Conservation (phyloP, 2,888 invertebrate species). For the Hirtodrosophila histrioides region DNA sequence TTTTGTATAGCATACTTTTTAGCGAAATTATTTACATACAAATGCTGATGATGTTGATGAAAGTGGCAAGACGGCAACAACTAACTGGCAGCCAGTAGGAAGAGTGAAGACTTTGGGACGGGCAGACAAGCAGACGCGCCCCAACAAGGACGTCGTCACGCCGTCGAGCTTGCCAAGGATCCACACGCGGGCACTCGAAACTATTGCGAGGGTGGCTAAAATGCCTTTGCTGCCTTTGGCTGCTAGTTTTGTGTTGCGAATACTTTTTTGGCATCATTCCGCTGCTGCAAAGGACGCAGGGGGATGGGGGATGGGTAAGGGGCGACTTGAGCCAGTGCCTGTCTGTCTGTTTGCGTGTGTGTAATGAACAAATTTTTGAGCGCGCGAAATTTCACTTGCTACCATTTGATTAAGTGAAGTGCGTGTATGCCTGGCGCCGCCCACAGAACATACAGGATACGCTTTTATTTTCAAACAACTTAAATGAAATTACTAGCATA, state of each 20-base stretch:
- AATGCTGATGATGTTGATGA: slow-evolving; percentile 67
- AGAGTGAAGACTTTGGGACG: slow-evolving; percentile 18
- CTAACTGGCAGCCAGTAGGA: slow-evolving; percentile 21
- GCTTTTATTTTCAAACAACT: slow-evolving; percentile 17
- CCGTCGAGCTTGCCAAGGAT: slow-evolving; percentile 42
- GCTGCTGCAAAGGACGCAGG: slow-evolving; percentile 2
- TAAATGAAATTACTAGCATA: slow-evolving; percentile 39
- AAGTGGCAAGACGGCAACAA: slow-evolving; percentile 52
- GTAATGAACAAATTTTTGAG: slow-evolving; percentile 60
- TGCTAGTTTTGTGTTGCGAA: slow-evolving; percentile 55
- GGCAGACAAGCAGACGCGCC: slow-evolving; percentile 28
- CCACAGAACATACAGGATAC: not conserved
- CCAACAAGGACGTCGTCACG: slow-evolving; percentile 55
- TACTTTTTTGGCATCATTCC: slow-evolving; percentile 40
- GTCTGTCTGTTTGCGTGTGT: slow-evolving; percentile 21
- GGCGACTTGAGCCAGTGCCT: slow-evolving; percentile 13
- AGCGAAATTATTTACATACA: slow-evolving; percentile 66
- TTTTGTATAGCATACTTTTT: slow-evolving; percentile 61
- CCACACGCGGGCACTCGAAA: slow-evolving; percentile 50
- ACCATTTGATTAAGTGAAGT: slow-evolving; percentile 62
- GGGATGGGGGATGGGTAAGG: slow-evolving; percentile 1
- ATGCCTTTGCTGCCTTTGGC: slow-evolving; percentile 35
- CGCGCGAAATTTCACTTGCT: slow-evolving; percentile 53
- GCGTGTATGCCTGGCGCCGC: slow-evolving; percentile 19
- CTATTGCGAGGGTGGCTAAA: slow-evolving; percentile 55